Evolutionary conservation across 2,888 invertebrate species (phyloP).

Genomic region (Diarsia rubi): DNA sequence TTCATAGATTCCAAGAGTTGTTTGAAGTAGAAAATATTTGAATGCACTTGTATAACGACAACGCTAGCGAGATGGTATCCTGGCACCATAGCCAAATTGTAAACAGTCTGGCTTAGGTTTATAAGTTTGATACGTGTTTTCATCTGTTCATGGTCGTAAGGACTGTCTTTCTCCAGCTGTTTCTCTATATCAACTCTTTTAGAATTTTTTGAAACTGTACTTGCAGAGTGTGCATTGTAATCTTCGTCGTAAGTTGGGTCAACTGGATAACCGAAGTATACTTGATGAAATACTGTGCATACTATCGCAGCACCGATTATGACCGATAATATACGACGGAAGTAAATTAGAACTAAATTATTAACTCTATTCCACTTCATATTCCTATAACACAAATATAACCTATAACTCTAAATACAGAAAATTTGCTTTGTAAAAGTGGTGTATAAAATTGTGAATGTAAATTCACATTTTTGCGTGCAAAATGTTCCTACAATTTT

Average conservation of each 20-base stretch:
- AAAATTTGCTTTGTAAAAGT: neutral
- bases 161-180: conserved; percentile 4
- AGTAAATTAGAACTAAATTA: conserved; percentile 6
- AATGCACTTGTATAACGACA: conserved; percentile 73
- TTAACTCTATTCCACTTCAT: conserved; percentile 23
- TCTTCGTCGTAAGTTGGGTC: neutral
- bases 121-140: conserved; percentile 62
- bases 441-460: too few species aligned
- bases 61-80: conserved; percentile 50
- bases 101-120: conserved; percentile 67
- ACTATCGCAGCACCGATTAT: conserved; percentile 12
- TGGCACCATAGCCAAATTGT: conserved; percentile 51
- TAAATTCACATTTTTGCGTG: neutral
- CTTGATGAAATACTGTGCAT: conserved; percentile 2
- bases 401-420: neutral
- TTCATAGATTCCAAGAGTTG: conserved; percentile 69
- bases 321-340: conserved; percentile 8
- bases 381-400: neutral
- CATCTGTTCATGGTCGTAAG: conserved; percentile 31
- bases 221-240: neutral
- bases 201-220: neutral
- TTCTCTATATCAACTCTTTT: neutral
- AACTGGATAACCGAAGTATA: neutral
- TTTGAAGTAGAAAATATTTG: conserved; percentile 64
- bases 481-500: neutral